phyloP scores from a whole-genome alignment of 35 echinoderm and acorn worm genomes.

The Ophioderma brevispina region DNA sequence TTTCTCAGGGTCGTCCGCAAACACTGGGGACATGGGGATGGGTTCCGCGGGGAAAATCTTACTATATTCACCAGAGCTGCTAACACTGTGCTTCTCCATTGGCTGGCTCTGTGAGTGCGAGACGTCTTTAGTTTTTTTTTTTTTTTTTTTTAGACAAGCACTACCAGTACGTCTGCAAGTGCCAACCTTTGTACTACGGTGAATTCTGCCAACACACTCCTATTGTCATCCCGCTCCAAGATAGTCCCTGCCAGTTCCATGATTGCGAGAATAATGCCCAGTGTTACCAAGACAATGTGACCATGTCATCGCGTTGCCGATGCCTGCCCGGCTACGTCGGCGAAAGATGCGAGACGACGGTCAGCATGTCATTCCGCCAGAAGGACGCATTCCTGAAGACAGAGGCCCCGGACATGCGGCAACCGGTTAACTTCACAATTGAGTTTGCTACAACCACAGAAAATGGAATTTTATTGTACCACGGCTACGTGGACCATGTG shows the following conservation, averaged over 20 bases:
- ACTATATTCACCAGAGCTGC: neutral
- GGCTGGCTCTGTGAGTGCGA: neutral
- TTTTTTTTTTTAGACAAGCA: too few relatives aligned
- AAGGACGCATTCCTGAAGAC: constrained; percentile 23
- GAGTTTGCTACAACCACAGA: constrained; percentile 82
- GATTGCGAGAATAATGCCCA: constrained; percentile 58
- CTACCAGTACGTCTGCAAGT: constrained; percentile 78
- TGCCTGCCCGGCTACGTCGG: constrained; percentile 87
- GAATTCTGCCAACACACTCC: constrained; percentile 60
- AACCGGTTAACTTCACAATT: constrained; percentile 67
- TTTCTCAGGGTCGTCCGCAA: neutral
- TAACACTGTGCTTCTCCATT: neutral
- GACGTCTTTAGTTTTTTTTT: neutral
- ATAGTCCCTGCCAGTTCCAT: constrained; percentile 56
- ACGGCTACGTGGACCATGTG: constrained; percentile 61
- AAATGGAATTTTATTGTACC: constrained; percentile 85
- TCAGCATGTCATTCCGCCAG: constrained; percentile 74
- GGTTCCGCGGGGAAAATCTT: neutral
- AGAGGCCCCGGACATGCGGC: constrained; percentile 19
- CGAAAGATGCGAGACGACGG: constrained; percentile 67
- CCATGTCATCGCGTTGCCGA: constrained; percentile 21
- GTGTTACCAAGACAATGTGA: constrained; percentile 56
- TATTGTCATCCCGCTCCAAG: constrained; percentile 18
- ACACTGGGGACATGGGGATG: neutral
- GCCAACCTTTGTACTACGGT: constrained; percentile 48